A percentile compares a stretch with the other conserved stretches of the same genome.
phyloP scores from a whole-genome alignment of 2,888 invertebrate genomes.

The Candidula unifasciata region DNA sequence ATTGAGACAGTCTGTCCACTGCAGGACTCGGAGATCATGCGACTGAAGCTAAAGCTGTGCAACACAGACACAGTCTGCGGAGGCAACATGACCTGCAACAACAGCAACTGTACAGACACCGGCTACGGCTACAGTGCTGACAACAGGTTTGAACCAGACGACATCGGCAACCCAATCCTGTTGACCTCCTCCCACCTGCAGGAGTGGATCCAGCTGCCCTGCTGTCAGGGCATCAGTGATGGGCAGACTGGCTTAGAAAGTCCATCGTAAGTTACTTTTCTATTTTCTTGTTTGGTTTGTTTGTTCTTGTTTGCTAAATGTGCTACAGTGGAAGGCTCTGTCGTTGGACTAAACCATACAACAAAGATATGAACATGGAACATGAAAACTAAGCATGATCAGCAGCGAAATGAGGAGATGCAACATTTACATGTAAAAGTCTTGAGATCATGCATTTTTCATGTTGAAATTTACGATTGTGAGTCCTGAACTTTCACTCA shows the following conservation, averaged over 20 bases:
- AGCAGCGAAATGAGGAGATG: no score
- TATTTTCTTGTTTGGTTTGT: neutral
- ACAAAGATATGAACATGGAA: no score
- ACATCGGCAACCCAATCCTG: constrained; percentile 26
- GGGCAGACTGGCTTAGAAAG: neutral
- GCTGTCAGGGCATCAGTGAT: neutral
- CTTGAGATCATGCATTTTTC: no score
- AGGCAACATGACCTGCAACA: neutral
- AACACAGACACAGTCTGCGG: constrained; percentile 30
- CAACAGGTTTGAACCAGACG: constrained; percentile 10
- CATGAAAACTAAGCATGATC: no score
- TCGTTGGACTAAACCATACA: no score
- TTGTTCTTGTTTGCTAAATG: no score
- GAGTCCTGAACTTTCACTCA: no score
- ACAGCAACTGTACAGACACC: neutral
- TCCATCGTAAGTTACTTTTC: neutral
- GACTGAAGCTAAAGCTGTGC: constrained; percentile 43
- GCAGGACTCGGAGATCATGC: constrained; percentile 49
- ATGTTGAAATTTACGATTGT: no score
- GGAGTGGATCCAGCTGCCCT: constrained; percentile 5
- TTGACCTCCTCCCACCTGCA: neutral
- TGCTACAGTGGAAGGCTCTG: no score
- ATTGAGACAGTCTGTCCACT: neutral
- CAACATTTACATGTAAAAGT: no score
- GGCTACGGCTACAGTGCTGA: constrained; percentile 4